Base-by-base conservation (phyloP, 2,797 vertebrate species). In the Coccyzus lansbergi region DNA sequence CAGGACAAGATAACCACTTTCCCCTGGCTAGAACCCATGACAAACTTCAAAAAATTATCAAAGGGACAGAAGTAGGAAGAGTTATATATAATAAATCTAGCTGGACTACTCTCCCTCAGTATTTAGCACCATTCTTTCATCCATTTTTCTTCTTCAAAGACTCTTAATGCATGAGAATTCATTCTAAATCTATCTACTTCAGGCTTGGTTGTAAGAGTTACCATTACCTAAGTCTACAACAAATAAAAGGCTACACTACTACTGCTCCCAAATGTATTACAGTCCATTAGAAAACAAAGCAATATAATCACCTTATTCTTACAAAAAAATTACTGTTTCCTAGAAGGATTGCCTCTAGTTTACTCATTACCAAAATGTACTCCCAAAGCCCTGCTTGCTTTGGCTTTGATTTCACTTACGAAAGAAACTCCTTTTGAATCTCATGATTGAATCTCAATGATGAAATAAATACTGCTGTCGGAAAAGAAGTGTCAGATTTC, bases 121-220 rank as follows among this genome's bases (percentile, higher is more conserved):
- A 95, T 84, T 89, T 78, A 93, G 63, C 29, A 92, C 15, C 29
- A 40, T 49, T 77, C 84, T 69, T 67, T 62, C 58, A 48, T 9
- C 26, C 58, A 60, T 89, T 94, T 94, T 78, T 96, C 90, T 94
- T 93, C 76, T 93, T 92, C 92, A 81, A 63, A 44, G 60, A 44
- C 60, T 89, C 72, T 83, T 70, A 88, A 85, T 52, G 49, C 72
- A 92, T 8, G 33, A 51, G 65, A 48, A 92, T 64, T 90, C 44
- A 68, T 33, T 74, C 52, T 70, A 65, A 51, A 75, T 58, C 79
- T 58, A 72, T 56, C 53, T 69, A 46, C 63, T 78, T 58, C 76
- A 59, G 9, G 29, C 71, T 62, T 36, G 87, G 72, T 71, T 53
- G 29, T 21, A 93, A 46, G n/a, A 95, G 67, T n/a, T 76, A n/a